phyloP scores from a whole-genome alignment of 2,797 vertebrate species.

The Myripristis jacobus region DNA sequence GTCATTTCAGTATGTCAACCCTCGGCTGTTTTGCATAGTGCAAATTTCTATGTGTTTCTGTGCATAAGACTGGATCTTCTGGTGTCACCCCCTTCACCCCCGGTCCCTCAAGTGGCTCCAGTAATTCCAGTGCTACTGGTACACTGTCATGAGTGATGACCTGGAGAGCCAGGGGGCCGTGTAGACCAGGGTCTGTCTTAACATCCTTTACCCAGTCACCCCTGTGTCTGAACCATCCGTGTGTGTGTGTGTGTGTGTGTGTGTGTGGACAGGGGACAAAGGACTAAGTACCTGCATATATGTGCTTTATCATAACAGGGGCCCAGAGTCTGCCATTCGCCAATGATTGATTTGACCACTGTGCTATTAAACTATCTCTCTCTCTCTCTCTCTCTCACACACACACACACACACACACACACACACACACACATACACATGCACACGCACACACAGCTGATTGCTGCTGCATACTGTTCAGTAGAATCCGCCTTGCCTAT shows the following conservation, averaged over 20 bases:
- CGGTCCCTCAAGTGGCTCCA: neutral
- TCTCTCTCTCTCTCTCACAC: neutral
- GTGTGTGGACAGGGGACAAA: constrained; percentile 6
- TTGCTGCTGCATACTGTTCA: constrained; percentile 22
- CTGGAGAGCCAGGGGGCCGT: constrained; percentile 8
- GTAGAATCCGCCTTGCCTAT: constrained; percentile 10
- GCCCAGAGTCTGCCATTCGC: constrained; percentile 53
- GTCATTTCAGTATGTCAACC: too few species aligned
- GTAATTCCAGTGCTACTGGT: neutral
- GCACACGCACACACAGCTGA: constrained; percentile 6
- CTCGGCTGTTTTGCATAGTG: too few species aligned
- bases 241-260: constrained; percentile 10
- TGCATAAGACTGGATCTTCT: neutral
- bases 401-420: constrained; percentile 38
- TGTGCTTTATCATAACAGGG: constrained; percentile 68
- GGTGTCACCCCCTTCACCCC: neutral
- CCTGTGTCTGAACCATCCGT: constrained; percentile 11
- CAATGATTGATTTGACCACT: constrained; percentile 63
- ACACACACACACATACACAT: constrained; percentile 24
- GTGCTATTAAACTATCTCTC: constrained; percentile 48
- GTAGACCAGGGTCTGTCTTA: constrained; percentile 3
- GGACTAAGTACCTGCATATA: constrained; percentile 24
- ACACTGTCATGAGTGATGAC: constrained; percentile 10
- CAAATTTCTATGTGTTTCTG: neutral
- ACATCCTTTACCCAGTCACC: constrained; percentile 8